Evolutionary conservation across 2,113 vertebrate species (phyloP), one percentile per base, ranked within the genome.

Genomic region (Nycticebus coucang): DNA sequence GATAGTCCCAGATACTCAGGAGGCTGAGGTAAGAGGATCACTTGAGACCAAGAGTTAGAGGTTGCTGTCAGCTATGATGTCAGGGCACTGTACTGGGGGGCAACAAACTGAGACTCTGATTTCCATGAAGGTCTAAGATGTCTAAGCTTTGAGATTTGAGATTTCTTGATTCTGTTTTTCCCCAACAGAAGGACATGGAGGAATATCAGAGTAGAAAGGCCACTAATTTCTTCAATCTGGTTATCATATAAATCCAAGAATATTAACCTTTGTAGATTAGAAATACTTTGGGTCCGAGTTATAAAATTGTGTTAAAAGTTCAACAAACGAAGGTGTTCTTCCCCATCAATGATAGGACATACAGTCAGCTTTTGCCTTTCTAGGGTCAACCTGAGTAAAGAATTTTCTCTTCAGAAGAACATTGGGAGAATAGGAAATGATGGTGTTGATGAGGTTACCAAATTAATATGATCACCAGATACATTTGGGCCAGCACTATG

Each of bases 261-360:
- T 96, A 99, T 98, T n/a, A 99, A 99, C n/a, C 98, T 98, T 28
- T 98, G 99, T 68, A 99, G 98, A 90, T 99, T 98, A 91, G 99
- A 98, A 95, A 99, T 97, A 97, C 99, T 99, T 93, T 99, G 99
- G 94, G 99, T 99, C 71, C 94, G 98, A 75, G 98, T 98, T 98
- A 99, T 99, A 77, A 98, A 98, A 98, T 99, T 99, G 97, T 99
- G 99, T 78, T 99, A 99, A 81, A 99, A 99, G 98, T 99, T 99
- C 93, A 99, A 97, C 72, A 99, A 97, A 33, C 99, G 99, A 72
- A 99, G 98, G 50, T 99, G 98, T 72, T 99, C 98, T 96, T 99
- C 98, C 24, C 98, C 97, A 33, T 98, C 98, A 11, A 99, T 98
- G 94, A 99, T 88, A 11, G 99, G 99, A 79, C 99, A 99, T 41